Base-by-base conservation (phyloP, 2,797 vertebrate genomes). In the Coilia nasus region DNA sequence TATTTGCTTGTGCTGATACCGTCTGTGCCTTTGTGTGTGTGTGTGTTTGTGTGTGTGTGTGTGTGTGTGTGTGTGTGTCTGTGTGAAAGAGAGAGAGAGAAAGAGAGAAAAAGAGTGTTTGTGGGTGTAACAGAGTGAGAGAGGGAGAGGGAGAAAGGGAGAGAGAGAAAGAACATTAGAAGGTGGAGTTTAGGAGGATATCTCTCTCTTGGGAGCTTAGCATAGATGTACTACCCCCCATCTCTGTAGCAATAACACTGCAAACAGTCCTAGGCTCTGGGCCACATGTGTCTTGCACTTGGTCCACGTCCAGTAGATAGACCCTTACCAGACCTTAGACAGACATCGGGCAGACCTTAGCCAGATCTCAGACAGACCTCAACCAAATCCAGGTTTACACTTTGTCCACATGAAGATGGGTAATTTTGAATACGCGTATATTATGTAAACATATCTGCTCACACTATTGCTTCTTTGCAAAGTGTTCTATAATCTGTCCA, bases 181-280 rank as follows among this genome's bases (percentile, higher is more conserved):
- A 41, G 31, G 14, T 17, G 67, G 23, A 17, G 31, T 75, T 75
- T 75, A 75, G 28, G 14, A 31, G 15, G 31, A 41, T 35, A 4
- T 25, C 28, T 35, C 1, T 75, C 67, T 19, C 67, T 9, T 35
- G 31, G 67, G 31, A 44, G 35, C 35, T 21, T 78, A 9, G 35
- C 5, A 41, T 6, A 44, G 71, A 14, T 28, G 35, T 17, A 75
- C 15, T 15, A 47, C 46, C 14, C 35, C 67, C 67, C 67, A 6
- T 41, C 71, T 78, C 71, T 78, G 71, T 19, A 78, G 71, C 71
- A 78, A 10, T 19, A 78, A 75, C 67, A 75, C 67, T 35, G 14
- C 57, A 59, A 59, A 21, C 19, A 78, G 71, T 5, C 71, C 71
- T 78, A 2, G 17, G 41, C 71, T 78, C 31, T 75, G 67, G 67